Evolutionary conservation across 2,113 vertebrate genomes (phyloP).

Genomic region (Tupaia tana): DNA sequence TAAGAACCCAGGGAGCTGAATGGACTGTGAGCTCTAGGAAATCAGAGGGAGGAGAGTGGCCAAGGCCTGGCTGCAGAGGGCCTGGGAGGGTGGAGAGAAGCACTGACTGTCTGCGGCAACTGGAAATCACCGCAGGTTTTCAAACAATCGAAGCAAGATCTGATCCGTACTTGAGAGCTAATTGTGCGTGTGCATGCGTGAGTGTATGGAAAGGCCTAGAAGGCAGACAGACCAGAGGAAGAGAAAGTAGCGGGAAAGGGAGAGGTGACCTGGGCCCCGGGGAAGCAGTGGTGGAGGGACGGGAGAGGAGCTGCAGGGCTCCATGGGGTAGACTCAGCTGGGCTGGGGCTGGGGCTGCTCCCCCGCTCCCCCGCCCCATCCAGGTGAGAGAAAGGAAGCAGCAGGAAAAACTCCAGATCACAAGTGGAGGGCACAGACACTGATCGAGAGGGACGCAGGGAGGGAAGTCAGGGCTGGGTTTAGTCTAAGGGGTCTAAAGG

Average conservation of each 20-base stretch:
- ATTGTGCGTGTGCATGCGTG: not conserved
- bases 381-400: not conserved
- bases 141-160: not conserved
- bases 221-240: not conserved
- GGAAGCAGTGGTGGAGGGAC: not conserved
- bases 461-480: not conserved
- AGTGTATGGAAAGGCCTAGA: not conserved
- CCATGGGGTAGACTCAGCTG: not conserved
- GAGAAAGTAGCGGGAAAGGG: not conserved
- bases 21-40: not conserved
- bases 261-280: not conserved
- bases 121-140: not conserved
- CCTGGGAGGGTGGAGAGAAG: not conserved
- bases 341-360: fast-evolving
- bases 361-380: too few relatives aligned
- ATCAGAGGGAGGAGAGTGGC: not conserved
- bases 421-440: not conserved
- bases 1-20: not conserved
- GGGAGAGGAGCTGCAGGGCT: not conserved
- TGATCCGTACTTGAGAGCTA: not conserved
- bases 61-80: not conserved
- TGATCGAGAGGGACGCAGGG: not conserved
- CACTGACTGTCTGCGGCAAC: not conserved
- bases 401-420: not conserved
- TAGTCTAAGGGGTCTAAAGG: fast-evolving